Percentiles rank a stretch among this genome's conserved stretches.
Conservation (phyloP, 2,888 invertebrate genomes). For the Agonopterix heracliana region DNA sequence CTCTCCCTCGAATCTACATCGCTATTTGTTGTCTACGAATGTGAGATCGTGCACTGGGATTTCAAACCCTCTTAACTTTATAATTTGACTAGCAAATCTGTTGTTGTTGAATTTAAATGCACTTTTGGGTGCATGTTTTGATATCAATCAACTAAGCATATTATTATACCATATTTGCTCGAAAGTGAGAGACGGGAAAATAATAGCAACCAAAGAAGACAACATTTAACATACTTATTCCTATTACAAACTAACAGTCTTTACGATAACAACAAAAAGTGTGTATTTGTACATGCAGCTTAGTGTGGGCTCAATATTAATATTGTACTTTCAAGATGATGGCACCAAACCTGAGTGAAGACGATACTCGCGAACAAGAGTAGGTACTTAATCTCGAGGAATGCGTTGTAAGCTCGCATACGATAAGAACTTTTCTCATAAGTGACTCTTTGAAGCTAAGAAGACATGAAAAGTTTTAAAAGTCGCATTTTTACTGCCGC, state of each 20-base stretch:
- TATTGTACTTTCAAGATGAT: conserved; percentile 3
- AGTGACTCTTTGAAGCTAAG: conserved; percentile 9
- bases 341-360: conserved; percentile 12
- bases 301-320: conserved; percentile 9
- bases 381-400: conserved; percentile 12
- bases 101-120: conserved; percentile 11
- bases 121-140: conserved; percentile 4
- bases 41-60: conserved; percentile 18
- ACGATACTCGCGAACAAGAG: conserved; percentile 15
- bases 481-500: conserved; percentile 17
- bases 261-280: conserved; percentile 44
- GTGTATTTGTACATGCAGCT: conserved; percentile 37
- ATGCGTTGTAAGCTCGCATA: conserved; percentile 16
- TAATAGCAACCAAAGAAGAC: conserved; percentile 45
- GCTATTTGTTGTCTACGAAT: conserved; percentile 22
- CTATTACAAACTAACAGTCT: conserved; percentile 38
- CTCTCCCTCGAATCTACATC: conserved; percentile 42
- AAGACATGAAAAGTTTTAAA: conserved; percentile 7
- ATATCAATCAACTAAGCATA: neutral
- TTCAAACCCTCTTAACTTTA: conserved; percentile 17
- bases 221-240: conserved; percentile 16
- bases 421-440: conserved; percentile 12
- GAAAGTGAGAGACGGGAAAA: conserved; percentile 43
- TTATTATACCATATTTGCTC: conserved; percentile 6
- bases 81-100: conserved; percentile 18